phyloP scores from a whole-genome alignment of 2,888 invertebrate genomes.

The Synergus umbraculus region DNA sequence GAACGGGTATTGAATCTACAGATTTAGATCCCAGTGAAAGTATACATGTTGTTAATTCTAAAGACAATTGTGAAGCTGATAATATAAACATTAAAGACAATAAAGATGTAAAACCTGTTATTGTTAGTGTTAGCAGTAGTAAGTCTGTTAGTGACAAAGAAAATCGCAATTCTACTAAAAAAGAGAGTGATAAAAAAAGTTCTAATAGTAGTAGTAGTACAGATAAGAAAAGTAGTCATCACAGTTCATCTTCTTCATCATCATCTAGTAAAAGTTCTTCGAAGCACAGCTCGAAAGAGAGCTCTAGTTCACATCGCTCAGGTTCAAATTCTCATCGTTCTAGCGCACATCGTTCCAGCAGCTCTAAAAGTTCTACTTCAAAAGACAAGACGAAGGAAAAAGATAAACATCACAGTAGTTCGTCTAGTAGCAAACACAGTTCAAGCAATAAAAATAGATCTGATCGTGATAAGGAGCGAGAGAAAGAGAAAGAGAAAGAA shows the following conservation, averaged over 20 bases:
- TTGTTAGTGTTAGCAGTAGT: slow-evolving; percentile 76
- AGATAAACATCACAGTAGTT: slow-evolving; percentile 66
- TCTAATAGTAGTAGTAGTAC: slow-evolving; percentile 71
- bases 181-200: slow-evolving; percentile 74
- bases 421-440: slow-evolving; percentile 27
- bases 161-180: slow-evolving; percentile 77
- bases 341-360: slow-evolving; percentile 55
- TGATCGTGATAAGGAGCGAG: slow-evolving; percentile 70
- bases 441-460: slow-evolving; percentile 65
- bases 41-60: slow-evolving; percentile 63
- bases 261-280: slow-evolving; percentile 65
- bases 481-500: slow-evolving; percentile 74
- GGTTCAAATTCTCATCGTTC: slow-evolving; percentile 66
- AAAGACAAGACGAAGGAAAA: slow-evolving; percentile 67
- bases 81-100: slow-evolving; percentile 58
- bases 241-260: slow-evolving; percentile 72
- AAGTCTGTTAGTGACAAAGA: slow-evolving; percentile 79
- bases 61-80: slow-evolving; percentile 62
- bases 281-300: slow-evolving; percentile 67
- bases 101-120: slow-evolving; percentile 36
- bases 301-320: slow-evolving; percentile 69
- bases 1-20: slow-evolving; percentile 53
- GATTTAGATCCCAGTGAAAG: slow-evolving; percentile 64
- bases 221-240: slow-evolving; percentile 75
- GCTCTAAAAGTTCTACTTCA: slow-evolving; percentile 72